Base-by-base conservation (phyloP, 2,797 vertebrate genomes). In the Microctenopoma lineatum region DNA sequence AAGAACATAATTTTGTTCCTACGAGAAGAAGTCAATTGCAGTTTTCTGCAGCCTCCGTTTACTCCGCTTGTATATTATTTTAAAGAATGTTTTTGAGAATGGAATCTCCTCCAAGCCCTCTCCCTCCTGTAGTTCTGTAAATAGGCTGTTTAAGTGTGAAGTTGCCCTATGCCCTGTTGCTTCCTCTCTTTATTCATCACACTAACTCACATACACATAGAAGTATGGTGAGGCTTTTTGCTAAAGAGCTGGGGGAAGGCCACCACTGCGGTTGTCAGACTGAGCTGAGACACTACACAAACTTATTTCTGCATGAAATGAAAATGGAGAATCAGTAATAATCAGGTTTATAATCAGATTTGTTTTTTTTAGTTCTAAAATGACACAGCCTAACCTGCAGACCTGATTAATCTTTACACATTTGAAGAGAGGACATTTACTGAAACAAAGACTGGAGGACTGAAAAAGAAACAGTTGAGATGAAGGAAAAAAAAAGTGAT, bases 121-220 rank as follows among this genome's bases (percentile, higher is more conserved):
- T 73, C 67, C 74, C 81, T 79, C 88, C 80, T 29, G 70, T 77
- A 73, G 77, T 54, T 89, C 63, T 80, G 83, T 84, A 86, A 88
- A 85, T 86, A 87, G 83, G 57, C 81, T 90, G 84, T 88, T 90
- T 82, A 86, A 88, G 90, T 90, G 91, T 85, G 86, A 90, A 91
- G 85, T 89, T 82, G 84, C 84, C 87, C 88, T 72, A 10, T 82
- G 87, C 79, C 87, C 87, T 63, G 73, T 69, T 76, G 73, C 83
- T 91, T 92, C 90, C 87, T 75, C 81, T 87, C 81, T 85, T 81
- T 87, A 87, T 92, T 88, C 90, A 90, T 89, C 86, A 80, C 75
- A 46, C 78, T 75, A 74, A 78, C 81, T 73, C 67, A 50, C 71
- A 84, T 73, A 64, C 80, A 73, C 82, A 83, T 58, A 57, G 73